Evolutionary conservation across 2,113 vertebrate genomes (phyloP).

Genomic region (Xiphophorus couchianus): DNA sequence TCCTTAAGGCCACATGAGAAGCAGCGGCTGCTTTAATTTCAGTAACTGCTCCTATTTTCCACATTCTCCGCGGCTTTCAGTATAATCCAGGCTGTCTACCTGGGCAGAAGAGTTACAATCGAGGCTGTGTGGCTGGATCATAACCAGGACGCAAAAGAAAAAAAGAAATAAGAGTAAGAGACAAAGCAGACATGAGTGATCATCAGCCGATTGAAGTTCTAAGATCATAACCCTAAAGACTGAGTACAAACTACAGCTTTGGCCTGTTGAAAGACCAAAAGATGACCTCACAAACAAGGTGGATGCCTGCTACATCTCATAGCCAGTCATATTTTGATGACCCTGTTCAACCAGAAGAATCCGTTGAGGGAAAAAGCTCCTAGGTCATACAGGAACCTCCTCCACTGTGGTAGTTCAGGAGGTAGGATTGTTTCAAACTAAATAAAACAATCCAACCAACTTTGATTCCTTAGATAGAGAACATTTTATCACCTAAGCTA

Average conservation of each 20-base stretch:
- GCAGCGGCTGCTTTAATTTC: conserved; percentile 67
- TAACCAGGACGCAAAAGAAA: neutral
- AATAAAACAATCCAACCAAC: neutral
- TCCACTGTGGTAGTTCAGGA: too few relatives aligned
- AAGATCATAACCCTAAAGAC: too few relatives aligned
- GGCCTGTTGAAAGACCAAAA: too few relatives aligned
- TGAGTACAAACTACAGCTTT: too few relatives aligned
- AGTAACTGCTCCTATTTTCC: conserved; percentile 74
- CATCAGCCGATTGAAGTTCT: neutral
- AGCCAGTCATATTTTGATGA: too few relatives aligned
- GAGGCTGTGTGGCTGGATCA: neutral
- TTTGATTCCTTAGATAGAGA: too few relatives aligned
- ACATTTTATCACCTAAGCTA: too few relatives aligned
- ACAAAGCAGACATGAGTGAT: neutral
- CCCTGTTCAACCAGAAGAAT: neutral
- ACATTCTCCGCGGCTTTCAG: conserved; percentile 66
- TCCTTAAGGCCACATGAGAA: conserved; percentile 54
- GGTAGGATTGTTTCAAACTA: neutral
- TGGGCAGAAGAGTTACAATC: conserved; percentile 49
- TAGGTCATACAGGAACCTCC: too few relatives aligned
- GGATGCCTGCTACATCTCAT: too few relatives aligned
- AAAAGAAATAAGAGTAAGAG: neutral
- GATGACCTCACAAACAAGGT: too few relatives aligned
- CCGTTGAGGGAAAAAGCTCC: too few relatives aligned
- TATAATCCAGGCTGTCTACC: conserved; percentile 66